A percentile compares a stretch with the other conserved stretches of the same genome.
These are phyloP conservation scores for Gryon sp. DNA, from an alignment of 1,140 invertebrate species.

Conservation along the genomic window DNA sequence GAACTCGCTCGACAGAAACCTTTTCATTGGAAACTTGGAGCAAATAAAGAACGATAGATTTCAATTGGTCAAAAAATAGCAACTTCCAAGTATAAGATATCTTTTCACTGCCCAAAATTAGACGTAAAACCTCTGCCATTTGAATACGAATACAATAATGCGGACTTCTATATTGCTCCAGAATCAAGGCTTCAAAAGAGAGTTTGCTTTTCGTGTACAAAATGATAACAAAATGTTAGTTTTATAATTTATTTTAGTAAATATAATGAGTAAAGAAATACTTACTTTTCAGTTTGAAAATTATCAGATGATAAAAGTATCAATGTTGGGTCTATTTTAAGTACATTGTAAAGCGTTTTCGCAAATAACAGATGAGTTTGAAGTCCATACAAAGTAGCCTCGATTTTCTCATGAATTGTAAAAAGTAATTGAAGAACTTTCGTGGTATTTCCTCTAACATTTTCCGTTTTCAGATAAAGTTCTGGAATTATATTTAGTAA, in stretches of 20 bases:
- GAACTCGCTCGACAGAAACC: constrained; percentile 16
- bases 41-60: constrained; percentile 20
- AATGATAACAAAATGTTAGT: too few relatives aligned
- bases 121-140: constrained; percentile 14
- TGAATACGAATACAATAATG: constrained; percentile 34
- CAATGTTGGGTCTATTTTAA: constrained; percentile 19
- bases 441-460: background rate
- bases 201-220: constrained; percentile 2
- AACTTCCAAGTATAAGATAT: constrained; percentile 34
- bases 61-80: constrained; percentile 36
- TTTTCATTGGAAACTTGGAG: constrained; percentile 10
- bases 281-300: constrained; percentile 16
- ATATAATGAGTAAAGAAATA: constrained; percentile 6
- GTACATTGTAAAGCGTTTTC: constrained; percentile 24
- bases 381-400: constrained; percentile 30
- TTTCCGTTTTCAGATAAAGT: constrained; percentile 3
- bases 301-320: background rate
- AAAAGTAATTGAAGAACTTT: constrained; percentile 23
- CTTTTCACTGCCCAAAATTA: constrained; percentile 19
- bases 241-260: too few relatives aligned
- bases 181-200: constrained; percentile 25
- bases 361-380: constrained; percentile 29
- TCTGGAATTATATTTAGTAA: constrained; percentile 19
- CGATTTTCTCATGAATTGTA: constrained; percentile 11
- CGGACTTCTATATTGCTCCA: constrained; percentile 15